Evolutionary conservation across 2,113 vertebrate species (phyloP).

Genomic region (Oryzias curvinotus): DNA sequence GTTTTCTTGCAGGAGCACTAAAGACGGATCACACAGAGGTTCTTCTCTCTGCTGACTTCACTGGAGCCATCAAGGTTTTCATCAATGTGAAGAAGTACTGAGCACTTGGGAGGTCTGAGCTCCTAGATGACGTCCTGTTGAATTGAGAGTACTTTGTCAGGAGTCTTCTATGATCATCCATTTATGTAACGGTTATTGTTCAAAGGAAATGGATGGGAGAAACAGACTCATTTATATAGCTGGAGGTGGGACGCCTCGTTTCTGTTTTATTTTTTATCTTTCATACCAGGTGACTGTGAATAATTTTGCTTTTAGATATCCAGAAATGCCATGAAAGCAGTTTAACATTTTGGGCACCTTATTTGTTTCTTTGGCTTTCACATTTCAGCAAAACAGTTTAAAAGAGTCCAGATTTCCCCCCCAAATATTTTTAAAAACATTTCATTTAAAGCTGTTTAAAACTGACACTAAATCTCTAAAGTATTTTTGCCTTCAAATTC

Average conservation of each 20-base stretch:
- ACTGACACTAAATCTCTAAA: constrained; percentile 44
- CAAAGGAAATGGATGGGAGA: constrained; percentile 30
- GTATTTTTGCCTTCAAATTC: constrained; percentile 45
- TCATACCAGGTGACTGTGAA: constrained; percentile 66
- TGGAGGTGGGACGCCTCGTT: constrained; percentile 30
- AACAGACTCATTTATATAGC: constrained; percentile 29
- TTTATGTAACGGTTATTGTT: constrained; percentile 38
- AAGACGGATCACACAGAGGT: constrained; percentile 96
- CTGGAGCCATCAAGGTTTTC: constrained; percentile 99
- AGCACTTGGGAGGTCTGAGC: constrained; percentile 38
- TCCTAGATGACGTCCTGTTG: neutral
- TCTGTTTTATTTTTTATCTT: constrained; percentile 56
- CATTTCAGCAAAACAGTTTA: constrained; percentile 16
- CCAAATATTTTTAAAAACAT: constrained; percentile 11
- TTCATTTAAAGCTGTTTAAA: constrained; percentile 16
- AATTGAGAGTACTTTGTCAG: constrained; percentile 13
- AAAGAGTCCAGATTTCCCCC: constrained; percentile 19
- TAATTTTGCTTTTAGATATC: constrained; percentile 25
- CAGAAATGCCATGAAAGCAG: constrained; percentile 9
- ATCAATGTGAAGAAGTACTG: constrained; percentile 93
- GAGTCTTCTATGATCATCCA: constrained; percentile 18
- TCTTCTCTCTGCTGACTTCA: constrained; percentile 96
- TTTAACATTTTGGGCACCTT: constrained; percentile 46
- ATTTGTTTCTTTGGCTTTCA: constrained; percentile 29
- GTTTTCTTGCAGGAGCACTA: constrained; percentile 80